Percentiles rank a stretch among this genome's conserved stretches.
These are phyloP conservation scores for Ictalurus furcatus DNA, from an alignment of 2,113 vertebrate genomes.

Conservation along the genomic window DNA sequence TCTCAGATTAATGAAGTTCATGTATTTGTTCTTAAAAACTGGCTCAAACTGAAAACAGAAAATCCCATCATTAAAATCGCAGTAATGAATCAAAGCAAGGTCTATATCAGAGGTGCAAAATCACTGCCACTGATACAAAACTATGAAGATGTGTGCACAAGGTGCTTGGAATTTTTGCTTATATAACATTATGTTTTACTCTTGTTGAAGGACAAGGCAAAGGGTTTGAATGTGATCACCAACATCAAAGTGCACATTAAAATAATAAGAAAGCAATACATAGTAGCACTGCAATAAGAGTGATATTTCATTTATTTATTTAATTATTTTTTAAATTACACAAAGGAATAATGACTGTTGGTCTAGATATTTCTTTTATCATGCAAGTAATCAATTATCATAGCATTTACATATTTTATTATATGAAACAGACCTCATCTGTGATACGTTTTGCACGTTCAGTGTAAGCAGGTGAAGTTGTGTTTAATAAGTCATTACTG, in stretches of 20 bases:
- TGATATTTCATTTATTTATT: not conserved
- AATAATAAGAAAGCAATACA: not conserved
- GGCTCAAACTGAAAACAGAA: not conserved
- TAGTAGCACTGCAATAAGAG: not conserved
- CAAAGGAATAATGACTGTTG: no score
- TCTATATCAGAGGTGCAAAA: not conserved
- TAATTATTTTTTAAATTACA: not conserved
- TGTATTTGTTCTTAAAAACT: rapidly evolving
- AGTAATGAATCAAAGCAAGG: not conserved
- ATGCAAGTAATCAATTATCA: not conserved
- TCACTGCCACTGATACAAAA: not conserved
- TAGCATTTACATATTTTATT: not conserved
- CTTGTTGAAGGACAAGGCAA: not conserved
- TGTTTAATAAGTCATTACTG: not conserved
- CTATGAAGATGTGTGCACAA: not conserved
- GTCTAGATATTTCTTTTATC: not conserved
- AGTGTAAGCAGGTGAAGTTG: not conserved
- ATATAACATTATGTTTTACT: not conserved
- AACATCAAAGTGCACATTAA: not conserved
- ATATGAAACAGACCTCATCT: not conserved
- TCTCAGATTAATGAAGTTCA: rapidly evolving
- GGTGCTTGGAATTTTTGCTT: not conserved
- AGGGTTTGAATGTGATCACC: not conserved
- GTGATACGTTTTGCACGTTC: not conserved
- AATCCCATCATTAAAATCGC: not conserved